Conservation (phyloP, 2,888 invertebrate genomes). For the Formica aserva region DNA sequence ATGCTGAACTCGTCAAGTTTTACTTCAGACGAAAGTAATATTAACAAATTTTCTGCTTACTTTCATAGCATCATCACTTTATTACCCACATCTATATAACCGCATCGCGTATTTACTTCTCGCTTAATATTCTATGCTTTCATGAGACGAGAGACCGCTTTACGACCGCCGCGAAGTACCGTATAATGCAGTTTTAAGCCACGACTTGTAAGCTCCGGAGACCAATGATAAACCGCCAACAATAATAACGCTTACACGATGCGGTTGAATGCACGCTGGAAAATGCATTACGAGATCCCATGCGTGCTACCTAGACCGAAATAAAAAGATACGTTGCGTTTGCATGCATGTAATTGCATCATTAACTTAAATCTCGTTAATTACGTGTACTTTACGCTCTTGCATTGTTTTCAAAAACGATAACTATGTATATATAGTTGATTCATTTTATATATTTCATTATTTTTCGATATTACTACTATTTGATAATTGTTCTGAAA, state of each 20-base stretch:
- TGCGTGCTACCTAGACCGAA: conserved; percentile 31
- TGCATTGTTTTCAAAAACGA: too few species aligned
- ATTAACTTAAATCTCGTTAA: conserved; percentile 3
- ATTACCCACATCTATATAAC: conserved; percentile 63
- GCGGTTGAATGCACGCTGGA: conserved; percentile 56
- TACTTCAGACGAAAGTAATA: neutral
- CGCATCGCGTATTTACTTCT: conserved; percentile 69
- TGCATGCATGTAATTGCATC: neutral
- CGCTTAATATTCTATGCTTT: conserved; percentile 75
- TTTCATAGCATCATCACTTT: conserved; percentile 66
- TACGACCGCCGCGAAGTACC: conserved; percentile 73
- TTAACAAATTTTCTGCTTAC: conserved; percentile 66
- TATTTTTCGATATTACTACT: too few species aligned
- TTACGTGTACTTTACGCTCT: neutral
- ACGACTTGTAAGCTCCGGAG: conserved; percentile 70
- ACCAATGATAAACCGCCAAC: conserved; percentile 75
- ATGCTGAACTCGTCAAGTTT: conserved; percentile 6
- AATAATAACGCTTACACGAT: conserved; percentile 72
- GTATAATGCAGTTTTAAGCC: conserved; percentile 78
- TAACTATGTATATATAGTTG: too few species aligned
- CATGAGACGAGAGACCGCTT: conserved; percentile 70
- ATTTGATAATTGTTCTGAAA: neutral
- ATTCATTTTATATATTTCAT: too few species aligned
- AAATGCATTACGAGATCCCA: conserved; percentile 68
- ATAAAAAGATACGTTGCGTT: conserved; percentile 5